A percentile compares a stretch with the other conserved stretches of the same genome.
These are phyloP conservation scores for Crocidura indochinensis DNA, from an alignment of 2,797 vertebrate species.

Conservation along the genomic window DNA sequence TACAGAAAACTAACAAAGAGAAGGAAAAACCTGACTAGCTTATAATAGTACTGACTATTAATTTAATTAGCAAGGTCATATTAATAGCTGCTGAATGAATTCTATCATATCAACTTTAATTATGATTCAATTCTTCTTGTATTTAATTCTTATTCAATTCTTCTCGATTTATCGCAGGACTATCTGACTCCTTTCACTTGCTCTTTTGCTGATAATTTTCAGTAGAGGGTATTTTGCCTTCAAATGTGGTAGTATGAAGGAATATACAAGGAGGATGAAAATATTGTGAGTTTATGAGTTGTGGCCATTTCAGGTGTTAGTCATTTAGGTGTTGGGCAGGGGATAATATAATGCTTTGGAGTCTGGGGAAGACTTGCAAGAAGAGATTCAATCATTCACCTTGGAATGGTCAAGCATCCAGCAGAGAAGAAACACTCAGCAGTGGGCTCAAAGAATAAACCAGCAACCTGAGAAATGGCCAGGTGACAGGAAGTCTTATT, in stretches of 20 bases:
- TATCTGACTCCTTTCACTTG: constrained; percentile 62
- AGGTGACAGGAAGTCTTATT: neutral
- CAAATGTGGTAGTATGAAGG: neutral
- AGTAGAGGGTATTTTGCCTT: neutral
- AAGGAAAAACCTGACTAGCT: constrained; percentile 53
- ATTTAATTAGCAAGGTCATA: constrained; percentile 74
- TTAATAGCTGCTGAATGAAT: constrained; percentile 78
- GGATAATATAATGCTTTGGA: neutral
- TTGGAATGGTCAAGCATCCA: neutral
- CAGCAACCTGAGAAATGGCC: neutral
- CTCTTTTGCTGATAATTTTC: constrained; percentile 50
- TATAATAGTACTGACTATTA: constrained; percentile 83
- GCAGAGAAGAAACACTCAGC: neutral
- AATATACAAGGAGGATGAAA: neutral
- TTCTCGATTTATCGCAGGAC: constrained; percentile 61
- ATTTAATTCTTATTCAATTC: constrained; percentile 79
- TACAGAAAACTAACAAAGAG: constrained; percentile 64
- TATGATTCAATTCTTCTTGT: constrained; percentile 73
- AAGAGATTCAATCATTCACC: neutral
- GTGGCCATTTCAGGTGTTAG: neutral
- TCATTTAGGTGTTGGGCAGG: neutral
- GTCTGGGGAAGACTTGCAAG: neutral
- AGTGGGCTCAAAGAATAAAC: neutral
- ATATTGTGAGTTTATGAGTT: neutral
- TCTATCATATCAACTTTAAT: constrained; percentile 80